Percentiles rank a stretch among this genome's conserved stretches.
phyloP scores from a whole-genome alignment of 2,888 invertebrate species.

The Trachelus stipa region DNA sequence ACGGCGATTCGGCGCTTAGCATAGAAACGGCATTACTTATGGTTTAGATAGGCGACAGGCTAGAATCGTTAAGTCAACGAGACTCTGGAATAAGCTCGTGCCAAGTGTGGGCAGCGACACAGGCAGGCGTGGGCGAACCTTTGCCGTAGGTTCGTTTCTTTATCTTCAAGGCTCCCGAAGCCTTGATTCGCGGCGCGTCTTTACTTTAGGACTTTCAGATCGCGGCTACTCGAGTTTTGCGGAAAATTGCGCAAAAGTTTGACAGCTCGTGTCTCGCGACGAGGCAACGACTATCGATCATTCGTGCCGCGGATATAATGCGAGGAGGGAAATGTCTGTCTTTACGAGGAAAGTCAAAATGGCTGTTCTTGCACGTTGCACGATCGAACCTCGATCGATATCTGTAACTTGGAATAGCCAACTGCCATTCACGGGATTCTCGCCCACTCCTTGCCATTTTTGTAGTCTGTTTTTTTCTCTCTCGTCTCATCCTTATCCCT shows the following conservation, averaged over 20 bases:
- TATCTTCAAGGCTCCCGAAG: neutral
- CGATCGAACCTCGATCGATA: neutral
- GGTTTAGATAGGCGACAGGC: conserved; percentile 32
- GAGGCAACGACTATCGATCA: neutral
- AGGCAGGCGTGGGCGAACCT: neutral
- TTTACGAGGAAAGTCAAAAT: neutral
- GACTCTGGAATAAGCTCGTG: conserved; percentile 43
- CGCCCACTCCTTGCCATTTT: neutral
- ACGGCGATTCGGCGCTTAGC: conserved; percentile 15
- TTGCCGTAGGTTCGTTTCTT: neutral
- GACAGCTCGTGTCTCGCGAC: neutral
- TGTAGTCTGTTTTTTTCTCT: neutral
- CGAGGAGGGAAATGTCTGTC: neutral
- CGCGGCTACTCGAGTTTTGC: neutral
- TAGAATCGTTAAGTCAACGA: conserved; percentile 45
- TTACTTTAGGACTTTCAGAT: neutral
- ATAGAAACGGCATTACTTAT: conserved; percentile 20
- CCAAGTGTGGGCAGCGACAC: conserved; percentile 36
- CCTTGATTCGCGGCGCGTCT: neutral
- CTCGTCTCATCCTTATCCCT: neutral
- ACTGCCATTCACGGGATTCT: neutral
- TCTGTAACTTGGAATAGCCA: neutral
- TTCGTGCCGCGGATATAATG: neutral
- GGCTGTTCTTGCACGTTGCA: neutral
- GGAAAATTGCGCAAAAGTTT: neutral